These are phyloP conservation scores for Heliconius eleuchia DNA, from an alignment of 1,140 invertebrate genomes.

Conservation along the genomic window DNA sequence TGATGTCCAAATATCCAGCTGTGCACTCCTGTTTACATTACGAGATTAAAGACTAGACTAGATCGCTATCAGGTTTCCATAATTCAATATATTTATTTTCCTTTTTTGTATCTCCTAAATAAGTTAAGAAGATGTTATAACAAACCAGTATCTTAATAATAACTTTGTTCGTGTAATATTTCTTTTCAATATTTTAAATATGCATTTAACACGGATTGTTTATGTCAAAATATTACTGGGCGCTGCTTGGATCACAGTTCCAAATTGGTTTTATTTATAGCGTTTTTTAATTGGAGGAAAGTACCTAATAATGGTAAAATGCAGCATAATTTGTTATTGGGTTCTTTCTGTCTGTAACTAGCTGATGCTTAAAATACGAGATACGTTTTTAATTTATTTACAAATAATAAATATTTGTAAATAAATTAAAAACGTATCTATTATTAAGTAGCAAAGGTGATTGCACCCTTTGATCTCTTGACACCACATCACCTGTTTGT, in stretches of 20 bases:
- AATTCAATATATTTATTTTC: background rate
- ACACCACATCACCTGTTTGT: background rate
- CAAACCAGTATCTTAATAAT: background rate
- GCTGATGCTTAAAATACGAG: too few species aligned
- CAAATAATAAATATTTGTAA: background rate
- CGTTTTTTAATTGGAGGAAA: too few species aligned
- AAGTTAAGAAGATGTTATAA: background rate
- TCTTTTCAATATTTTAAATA: background rate
- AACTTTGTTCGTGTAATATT: background rate
- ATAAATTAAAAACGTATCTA: background rate
- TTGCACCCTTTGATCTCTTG: background rate
- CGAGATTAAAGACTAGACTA: constrained; percentile 17
- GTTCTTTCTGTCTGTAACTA: too few species aligned
- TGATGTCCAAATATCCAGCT: constrained; percentile 52
- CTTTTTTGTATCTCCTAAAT: background rate
- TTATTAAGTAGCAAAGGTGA: background rate
- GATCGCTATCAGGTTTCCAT: constrained; percentile 11
- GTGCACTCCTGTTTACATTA: constrained; percentile 36
- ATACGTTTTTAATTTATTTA: too few species aligned
- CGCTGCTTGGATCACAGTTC: background rate
- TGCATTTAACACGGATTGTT: background rate
- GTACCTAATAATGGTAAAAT: too few species aligned
- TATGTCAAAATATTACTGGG: background rate
- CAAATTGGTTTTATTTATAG: too few species aligned
- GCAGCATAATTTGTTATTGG: too few species aligned